Percentiles rank a stretch among this genome's conserved stretches.
These are phyloP conservation scores for Andrena trimmerana DNA, from an alignment of 2,888 invertebrate genomes.

Conservation along the genomic window DNA sequence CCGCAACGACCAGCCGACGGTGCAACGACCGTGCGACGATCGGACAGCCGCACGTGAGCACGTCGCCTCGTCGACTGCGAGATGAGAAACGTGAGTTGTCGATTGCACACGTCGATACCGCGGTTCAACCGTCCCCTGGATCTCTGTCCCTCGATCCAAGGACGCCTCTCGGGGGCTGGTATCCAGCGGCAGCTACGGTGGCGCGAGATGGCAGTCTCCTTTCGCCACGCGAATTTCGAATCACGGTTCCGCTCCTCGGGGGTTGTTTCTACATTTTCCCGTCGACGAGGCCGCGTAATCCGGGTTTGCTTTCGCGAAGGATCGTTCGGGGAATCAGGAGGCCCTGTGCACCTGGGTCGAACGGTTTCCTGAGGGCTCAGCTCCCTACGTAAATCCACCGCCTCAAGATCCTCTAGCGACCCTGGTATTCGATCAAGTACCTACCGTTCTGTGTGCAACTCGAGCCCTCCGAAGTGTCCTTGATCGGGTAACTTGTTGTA, in stretches of 20 bases:
- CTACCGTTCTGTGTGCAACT: too few species aligned
- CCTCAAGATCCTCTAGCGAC: too few species aligned
- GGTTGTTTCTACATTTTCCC: neutral
- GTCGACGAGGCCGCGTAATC: neutral
- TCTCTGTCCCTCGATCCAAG: constrained; percentile 18
- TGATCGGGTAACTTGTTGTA: too few species aligned
- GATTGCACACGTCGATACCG: neutral
- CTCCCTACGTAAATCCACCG: neutral
- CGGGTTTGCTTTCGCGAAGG: neutral
- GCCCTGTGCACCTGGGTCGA: neutral
- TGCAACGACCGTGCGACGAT: constrained; percentile 55
- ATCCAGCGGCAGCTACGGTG: neutral
- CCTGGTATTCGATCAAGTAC: too few species aligned
- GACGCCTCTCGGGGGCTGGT: constrained; percentile 6
- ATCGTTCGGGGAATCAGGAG: neutral
- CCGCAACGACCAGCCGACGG: constrained; percentile 46
- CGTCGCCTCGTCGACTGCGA: constrained; percentile 61
- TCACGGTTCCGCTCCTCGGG: neutral
- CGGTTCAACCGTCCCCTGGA: neutral
- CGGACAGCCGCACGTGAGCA: constrained; percentile 68
- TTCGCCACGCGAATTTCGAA: constrained; percentile 7
- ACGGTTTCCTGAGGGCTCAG: neutral
- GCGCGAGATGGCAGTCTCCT: constrained; percentile 48
- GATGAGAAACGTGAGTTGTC: constrained; percentile 73
- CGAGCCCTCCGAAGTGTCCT: too few species aligned